Percentiles rank a stretch among this genome's conserved stretches.
These are phyloP conservation scores for Nymphalis c-album DNA, from an alignment of 2,888 invertebrate genomes.

Conservation along the genomic window DNA sequence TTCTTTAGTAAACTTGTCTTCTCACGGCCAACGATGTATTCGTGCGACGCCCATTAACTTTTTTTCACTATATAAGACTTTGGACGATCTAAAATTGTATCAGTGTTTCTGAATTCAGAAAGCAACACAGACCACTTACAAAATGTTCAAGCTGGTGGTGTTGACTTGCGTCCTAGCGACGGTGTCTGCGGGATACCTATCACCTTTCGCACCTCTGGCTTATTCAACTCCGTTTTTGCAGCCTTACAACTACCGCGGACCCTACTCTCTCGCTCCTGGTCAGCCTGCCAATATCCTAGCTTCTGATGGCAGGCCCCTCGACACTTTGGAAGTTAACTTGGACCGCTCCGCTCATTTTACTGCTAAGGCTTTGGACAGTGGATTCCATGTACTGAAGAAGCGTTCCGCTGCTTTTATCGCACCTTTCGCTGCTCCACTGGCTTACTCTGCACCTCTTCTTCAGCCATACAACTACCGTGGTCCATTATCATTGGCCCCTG, in stretches of 20 bases:
- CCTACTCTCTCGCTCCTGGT: constrained; percentile 68
- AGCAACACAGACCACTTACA: constrained; percentile 74
- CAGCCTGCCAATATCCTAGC: constrained; percentile 70
- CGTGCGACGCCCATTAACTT: constrained; percentile 55
- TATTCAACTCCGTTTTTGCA: constrained; percentile 43
- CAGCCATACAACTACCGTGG: constrained; percentile 31
- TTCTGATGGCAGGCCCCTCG: constrained; percentile 69
- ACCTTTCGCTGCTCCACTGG: constrained; percentile 45
- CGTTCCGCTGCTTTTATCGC: constrained; percentile 50
- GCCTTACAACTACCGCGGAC: constrained; percentile 58
- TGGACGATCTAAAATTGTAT: constrained; percentile 65
- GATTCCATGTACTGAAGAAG: constrained; percentile 57
- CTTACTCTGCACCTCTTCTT: constrained; percentile 54
- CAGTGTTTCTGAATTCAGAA: constrained; percentile 65
- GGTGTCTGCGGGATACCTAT: constrained; percentile 77
- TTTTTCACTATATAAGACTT: constrained; percentile 59
- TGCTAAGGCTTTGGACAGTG: constrained; percentile 60
- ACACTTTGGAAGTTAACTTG: constrained; percentile 70
- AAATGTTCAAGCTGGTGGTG: constrained; percentile 83
- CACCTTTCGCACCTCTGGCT: constrained; percentile 52
- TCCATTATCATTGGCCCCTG: constrained; percentile 64
- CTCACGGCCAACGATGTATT: constrained; percentile 61
- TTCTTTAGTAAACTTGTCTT: constrained; percentile 58
- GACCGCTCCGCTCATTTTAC: constrained; percentile 69
- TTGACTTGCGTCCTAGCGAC: constrained; percentile 83